These are phyloP conservation scores for Esox niger DNA, from an alignment of 2,113 vertebrate species.

Conservation along the genomic window DNA sequence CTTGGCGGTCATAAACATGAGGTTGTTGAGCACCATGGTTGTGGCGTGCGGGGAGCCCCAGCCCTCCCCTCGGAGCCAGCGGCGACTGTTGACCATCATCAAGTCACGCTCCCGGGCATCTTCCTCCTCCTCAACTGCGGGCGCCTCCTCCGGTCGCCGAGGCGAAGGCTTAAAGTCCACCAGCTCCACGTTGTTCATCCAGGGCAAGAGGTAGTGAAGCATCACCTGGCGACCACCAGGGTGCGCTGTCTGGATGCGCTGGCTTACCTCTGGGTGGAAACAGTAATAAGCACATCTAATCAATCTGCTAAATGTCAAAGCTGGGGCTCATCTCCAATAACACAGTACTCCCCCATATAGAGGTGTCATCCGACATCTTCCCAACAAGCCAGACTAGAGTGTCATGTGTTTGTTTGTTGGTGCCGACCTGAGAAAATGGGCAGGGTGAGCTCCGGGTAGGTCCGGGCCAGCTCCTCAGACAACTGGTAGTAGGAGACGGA, in stretches of 20 bases:
- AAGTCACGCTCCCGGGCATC: constrained; percentile 81
- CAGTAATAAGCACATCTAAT: too few species aligned
- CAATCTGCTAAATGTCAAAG: too few species aligned
- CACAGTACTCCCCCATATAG: too few species aligned
- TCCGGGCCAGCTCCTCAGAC: constrained; percentile 93
- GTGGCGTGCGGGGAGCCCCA: constrained; percentile 97
- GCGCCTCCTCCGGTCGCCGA: constrained; percentile 76
- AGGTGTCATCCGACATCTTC: too few species aligned
- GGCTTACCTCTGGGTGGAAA: constrained; percentile 86
- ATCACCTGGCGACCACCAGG: constrained; percentile 95
- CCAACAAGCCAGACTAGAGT: neutral
- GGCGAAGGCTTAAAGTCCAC: constrained; percentile 86
- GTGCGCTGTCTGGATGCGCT: constrained; percentile 94
- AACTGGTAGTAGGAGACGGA: constrained; percentile 95
- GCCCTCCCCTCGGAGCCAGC: constrained; percentile 93
- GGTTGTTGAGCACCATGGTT: constrained; percentile 96
- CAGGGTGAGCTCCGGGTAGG: constrained; percentile 94
- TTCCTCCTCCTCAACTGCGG: constrained; percentile 79
- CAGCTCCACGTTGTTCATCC: constrained; percentile 98
- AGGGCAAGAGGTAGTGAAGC: constrained; percentile 95
- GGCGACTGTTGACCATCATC: constrained; percentile 93
- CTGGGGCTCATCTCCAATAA: too few species aligned
- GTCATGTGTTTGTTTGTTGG: neutral
- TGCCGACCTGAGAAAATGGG: constrained; percentile 93
- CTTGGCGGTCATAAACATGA: constrained; percentile 99